Evolutionary conservation across 1,140 invertebrate species (phyloP).

Genomic region (Aphis gossypii): DNA sequence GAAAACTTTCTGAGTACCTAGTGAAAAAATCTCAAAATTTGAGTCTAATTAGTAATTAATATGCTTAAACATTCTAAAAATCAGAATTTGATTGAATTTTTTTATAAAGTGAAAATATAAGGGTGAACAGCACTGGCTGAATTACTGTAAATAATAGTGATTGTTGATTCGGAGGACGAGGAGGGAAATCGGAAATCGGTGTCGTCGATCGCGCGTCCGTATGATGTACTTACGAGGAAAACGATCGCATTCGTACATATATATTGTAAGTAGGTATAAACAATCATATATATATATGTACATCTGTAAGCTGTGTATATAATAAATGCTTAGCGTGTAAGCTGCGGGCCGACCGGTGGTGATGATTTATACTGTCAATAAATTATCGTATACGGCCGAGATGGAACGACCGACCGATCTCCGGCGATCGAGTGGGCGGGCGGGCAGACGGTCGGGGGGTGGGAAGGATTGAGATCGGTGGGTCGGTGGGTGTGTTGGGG

Average conservation of each 20-base stretch:
- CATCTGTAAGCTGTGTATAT: background rate
- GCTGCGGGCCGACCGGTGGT: conserved; percentile 3
- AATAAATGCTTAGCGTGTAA: conserved; percentile 17
- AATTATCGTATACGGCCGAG: conserved; percentile 41
- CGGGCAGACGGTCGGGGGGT: background rate
- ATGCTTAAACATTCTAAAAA: no score
- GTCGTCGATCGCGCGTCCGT: background rate
- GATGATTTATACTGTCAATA: conserved; percentile 57
- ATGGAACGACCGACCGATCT: background rate
- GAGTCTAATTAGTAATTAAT: no score
- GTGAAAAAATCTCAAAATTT: no score
- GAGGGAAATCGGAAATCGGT: conserved; percentile 16
- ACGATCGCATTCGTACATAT: conserved; percentile 4
- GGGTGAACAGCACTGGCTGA: background rate
- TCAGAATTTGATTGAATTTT: no score
- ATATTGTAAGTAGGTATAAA: background rate
- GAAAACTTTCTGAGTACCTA: no score
- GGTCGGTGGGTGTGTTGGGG: background rate
- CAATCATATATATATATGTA: background rate
- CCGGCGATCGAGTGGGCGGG: background rate
- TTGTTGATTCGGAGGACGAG: background rate
- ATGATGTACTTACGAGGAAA: background rate
- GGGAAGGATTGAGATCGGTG: background rate
- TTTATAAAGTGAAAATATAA: no score
- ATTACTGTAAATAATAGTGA: background rate